Base-by-base conservation (phyloP, 2,888 invertebrate species). In the Papilio gigon region DNA sequence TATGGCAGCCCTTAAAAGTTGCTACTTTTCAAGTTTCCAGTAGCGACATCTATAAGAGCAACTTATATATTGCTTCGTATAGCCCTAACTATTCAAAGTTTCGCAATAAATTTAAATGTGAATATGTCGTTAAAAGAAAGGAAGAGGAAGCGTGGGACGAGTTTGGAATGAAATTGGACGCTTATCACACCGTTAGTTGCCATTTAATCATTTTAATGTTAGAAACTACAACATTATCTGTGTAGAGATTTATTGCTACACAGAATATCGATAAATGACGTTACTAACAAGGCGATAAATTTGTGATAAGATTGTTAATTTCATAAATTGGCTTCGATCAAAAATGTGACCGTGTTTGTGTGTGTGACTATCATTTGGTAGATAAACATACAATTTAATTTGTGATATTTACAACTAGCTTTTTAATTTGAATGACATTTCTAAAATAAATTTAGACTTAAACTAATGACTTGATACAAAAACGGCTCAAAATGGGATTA, bases 21-120 rank as follows among this genome's bases (percentile, higher is more conserved):
- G 73, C 74, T 79, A 81, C 77, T 81, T 80, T 68, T 71, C 71
- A 71, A 81, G 77, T 81, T 80, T 68, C 71, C 71, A 71, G 50
- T 56, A 81, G 80, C 76, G 79, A 76, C 80, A 78, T 87, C 86
- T 86, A 86, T 82, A 82, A 75, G 71, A 72, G 71, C 77, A 82
- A 82, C 79, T 84, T 82, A 84, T 85, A 84, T 85, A 86, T 86
- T 84, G 84, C 85, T 78, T 78, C 78, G 78, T 78, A 77, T 76
- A 73, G 79, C 77, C 80, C 77, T 84, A 86, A 88, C 87, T 87
- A 87, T 84, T 81, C 75, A 50, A 87, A 89, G 84, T 89, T 88
- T 79, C 60, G 80, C 78, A 84, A 85, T 89, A 89, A 89, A 89
- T 89, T 89, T 87, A 84, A 88, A 86, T 88, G 86, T 85, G 88